Base-by-base conservation (phyloP, 2,113 vertebrate species). In the Poeciliopsis retropinna region DNA sequence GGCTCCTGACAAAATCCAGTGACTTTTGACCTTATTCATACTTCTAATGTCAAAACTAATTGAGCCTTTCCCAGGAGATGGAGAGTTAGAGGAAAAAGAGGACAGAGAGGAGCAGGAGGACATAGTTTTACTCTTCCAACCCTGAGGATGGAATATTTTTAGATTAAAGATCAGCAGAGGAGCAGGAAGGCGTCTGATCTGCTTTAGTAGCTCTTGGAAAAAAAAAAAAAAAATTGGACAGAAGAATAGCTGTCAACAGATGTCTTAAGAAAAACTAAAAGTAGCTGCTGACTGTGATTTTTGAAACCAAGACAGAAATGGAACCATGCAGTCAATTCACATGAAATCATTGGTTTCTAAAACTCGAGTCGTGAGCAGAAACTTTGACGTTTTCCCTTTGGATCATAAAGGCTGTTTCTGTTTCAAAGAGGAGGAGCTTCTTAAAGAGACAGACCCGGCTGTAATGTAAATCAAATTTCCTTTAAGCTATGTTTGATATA, bases 31-130 rank as follows among this genome's bases (percentile, higher is more conserved):
- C 34, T 41, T 39, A 72, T 37, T 62, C 57, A 19, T 44, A 34
- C 37, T 39, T 39, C 41, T 41, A 41, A 39, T 71, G 69, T 71
- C 69, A 71, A 71, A 37, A 61, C 69, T 71, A 71, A 71, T 62
- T 62, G 17, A 30, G 60, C 41, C 60, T 44, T 61, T 62, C 70
- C 70, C 70, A 72, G 34, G 60, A 62, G 64, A 13, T 28, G 34
- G 37, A 62, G 15, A 27, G 32, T 13, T 62, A 39, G 25, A n/a
- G 27, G 25, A 62, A 28, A 72, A 72, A 41, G 70, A 72, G 60
- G 60, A 61, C 60, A 61, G 57, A 22, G 34, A 71, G 34, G 32
- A 61, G 68, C 51, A 71, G 70, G 19, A 57, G 47, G 57, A 72
- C 60, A 61, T 41, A 41, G n/a, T 41, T 37, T 72, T 72, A 41